A percentile compares a stretch with the other conserved stretches of the same genome.
These are phyloP conservation scores for Adelosebastes latens DNA, from an alignment of 2,797 vertebrate species.

Conservation along the genomic window DNA sequence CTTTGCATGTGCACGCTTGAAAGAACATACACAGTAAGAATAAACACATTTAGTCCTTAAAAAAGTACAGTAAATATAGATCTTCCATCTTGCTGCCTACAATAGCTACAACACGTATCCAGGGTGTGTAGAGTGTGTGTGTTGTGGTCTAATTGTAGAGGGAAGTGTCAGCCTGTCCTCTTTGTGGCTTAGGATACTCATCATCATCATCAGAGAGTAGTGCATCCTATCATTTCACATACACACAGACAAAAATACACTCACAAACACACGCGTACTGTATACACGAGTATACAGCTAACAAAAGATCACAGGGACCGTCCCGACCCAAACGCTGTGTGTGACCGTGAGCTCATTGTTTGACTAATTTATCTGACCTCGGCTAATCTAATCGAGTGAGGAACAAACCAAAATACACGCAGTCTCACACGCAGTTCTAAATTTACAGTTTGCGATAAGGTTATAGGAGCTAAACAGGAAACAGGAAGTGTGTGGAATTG, in stretches of 20 bases:
- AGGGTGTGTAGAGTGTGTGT: conserved; percentile 22
- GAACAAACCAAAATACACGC: conserved; percentile 30
- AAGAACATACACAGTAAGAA: background rate
- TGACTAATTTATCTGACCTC: conserved; percentile 28
- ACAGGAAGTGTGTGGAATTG: conserved; percentile 62
- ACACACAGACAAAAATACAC: conserved; percentile 1
- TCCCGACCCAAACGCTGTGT: background rate
- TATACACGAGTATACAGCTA: background rate
- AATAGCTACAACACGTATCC: background rate
- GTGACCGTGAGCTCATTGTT: conserved; percentile 21
- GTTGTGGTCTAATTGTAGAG: conserved; percentile 66
- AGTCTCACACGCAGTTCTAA: conserved; percentile 13
- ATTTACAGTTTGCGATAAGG: conserved; percentile 60
- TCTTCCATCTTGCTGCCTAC: background rate
- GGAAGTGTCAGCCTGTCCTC: conserved; percentile 59
- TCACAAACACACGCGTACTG: background rate
- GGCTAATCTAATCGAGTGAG: conserved; percentile 49
- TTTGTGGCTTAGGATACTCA: conserved; percentile 54
- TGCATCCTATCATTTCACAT: conserved; percentile 58
- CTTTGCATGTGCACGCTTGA: background rate
- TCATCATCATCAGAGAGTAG: conserved; percentile 42
- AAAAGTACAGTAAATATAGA: background rate
- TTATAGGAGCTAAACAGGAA: conserved; percentile 60
- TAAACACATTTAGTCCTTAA: background rate
- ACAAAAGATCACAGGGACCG: conserved; percentile 1